A percentile compares a stretch with the other conserved stretches of the same genome.
These are phyloP conservation scores for Craterocephalus amniculus DNA, from an alignment of 2,797 vertebrate genomes.

Conservation along the genomic window DNA sequence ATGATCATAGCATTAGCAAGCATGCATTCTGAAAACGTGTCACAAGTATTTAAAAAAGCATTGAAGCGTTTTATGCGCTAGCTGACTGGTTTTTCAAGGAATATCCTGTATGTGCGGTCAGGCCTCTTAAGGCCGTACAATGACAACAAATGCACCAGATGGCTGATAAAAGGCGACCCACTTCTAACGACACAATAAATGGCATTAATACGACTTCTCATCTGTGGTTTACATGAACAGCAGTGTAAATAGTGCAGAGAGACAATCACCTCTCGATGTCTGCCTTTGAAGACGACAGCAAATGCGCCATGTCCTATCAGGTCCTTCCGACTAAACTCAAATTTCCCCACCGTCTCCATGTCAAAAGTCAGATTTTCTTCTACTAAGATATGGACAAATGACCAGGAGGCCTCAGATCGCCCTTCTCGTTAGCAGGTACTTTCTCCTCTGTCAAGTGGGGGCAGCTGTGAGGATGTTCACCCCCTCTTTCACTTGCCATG, in stretches of 20 bases:
- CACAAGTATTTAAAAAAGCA: background rate
- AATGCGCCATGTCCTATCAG: slow-evolving; percentile 97
- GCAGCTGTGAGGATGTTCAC: slow-evolving; percentile 74
- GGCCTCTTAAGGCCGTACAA: slow-evolving; percentile 79
- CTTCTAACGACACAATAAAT: background rate
- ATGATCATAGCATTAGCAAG: too few relatives aligned
- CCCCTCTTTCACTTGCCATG: slow-evolving; percentile 80
- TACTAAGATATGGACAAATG: slow-evolving; percentile 48
- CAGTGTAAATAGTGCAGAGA: background rate
- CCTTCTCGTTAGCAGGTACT: slow-evolving; percentile 51
- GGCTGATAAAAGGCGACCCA: background rate
- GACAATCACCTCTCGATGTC: slow-evolving; percentile 88
- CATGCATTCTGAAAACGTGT: background rate
- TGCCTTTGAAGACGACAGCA: slow-evolving; percentile 96
- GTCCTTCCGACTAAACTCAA: slow-evolving; percentile 98
- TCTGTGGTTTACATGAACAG: background rate
- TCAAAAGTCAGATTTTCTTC: slow-evolving; percentile 16
- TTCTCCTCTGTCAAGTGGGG: slow-evolving; percentile 68
- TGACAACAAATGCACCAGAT: slow-evolving; percentile 60
- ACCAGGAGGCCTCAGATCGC: slow-evolving; percentile 61
- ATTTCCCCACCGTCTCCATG: slow-evolving; percentile 95
- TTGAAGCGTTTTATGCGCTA: background rate
- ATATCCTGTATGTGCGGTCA: slow-evolving; percentile 40
- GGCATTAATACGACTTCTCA: accelerated
- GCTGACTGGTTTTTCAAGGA: slow-evolving; percentile 24